Conservation (phyloP, 2,113 vertebrate genomes). For the Festucalex cinctus region DNA sequence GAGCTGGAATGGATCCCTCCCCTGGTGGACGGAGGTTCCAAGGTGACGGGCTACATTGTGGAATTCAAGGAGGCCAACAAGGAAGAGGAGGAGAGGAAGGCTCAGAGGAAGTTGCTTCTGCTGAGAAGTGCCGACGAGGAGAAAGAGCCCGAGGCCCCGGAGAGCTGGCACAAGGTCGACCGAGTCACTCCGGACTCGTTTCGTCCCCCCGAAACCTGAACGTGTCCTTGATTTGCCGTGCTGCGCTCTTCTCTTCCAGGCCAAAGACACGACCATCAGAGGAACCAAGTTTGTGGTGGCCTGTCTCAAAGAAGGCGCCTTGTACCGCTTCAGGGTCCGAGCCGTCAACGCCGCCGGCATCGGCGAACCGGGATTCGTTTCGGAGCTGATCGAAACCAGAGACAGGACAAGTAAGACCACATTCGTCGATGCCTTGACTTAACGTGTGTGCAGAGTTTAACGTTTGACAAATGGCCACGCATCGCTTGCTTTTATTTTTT, state of each 20-base stretch:
- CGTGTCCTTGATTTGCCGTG: not conserved
- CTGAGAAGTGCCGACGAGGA: constrained; percentile 47
- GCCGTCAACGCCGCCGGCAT: constrained; percentile 91
- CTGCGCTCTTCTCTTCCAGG: constrained; percentile 66
- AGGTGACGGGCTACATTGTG: constrained; percentile 91
- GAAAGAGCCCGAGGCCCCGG: constrained; percentile 46
- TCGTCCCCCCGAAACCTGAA: not conserved
- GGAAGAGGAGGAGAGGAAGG: constrained; percentile 74
- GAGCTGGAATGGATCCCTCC: constrained; percentile 95
- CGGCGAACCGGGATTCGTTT: constrained; percentile 88
- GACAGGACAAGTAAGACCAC: constrained; percentile 87
- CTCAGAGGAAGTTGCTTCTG: constrained; percentile 51
- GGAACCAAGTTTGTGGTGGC: constrained; percentile 90
- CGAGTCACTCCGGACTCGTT: not conserved
- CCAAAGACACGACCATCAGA: constrained; percentile 95
- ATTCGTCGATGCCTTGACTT: not conserved
- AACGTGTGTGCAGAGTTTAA: no score
- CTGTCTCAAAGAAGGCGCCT: constrained; percentile 87
- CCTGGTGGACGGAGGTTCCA: constrained; percentile 88
- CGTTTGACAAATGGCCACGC: no score
- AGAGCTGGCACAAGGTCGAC: constrained; percentile 85
- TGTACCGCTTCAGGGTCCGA: constrained; percentile 93
- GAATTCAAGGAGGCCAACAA: constrained; percentile 88
- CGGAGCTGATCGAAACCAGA: constrained; percentile 90
- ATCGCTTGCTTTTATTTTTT: no score